Evolutionary conservation across 2,888 invertebrate species (phyloP), one percentile per base, ranked within the genome.

Genomic region (Drosophila testacea): DNA sequence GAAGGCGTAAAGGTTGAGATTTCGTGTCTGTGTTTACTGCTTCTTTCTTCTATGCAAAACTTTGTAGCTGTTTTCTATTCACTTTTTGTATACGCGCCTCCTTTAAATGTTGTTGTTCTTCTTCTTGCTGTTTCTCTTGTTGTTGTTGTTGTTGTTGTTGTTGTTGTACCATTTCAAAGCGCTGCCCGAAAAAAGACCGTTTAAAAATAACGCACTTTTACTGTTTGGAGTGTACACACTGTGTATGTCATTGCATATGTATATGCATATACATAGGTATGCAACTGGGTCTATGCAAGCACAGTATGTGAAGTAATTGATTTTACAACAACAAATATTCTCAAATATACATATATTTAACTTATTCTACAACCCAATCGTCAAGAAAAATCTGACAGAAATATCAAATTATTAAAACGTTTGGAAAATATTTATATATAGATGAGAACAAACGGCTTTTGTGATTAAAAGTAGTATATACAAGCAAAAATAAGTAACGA

Each of bases 131-230:
- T 13, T 28, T 9, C 30, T 30, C 32, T 39, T 46, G n/a, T 32
- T 32, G 32, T 4, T 32, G 6, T 11, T 22, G 10, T 41, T 41
- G 39, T 60, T 32, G 27, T 42, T 47, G 30, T 47, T 46, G 13
- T 38, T 52, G 34, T 28, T 38, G 13, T 69, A 57, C 54, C 70
- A 60, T 63, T 79, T 60, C 59, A 63, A 63, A 74, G 22, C 16
- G 9, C 51, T 61, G 48, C 30, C 22, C 54, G 41, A 16, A 60
- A 51, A 42, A 55, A 60, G 56, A 56, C 54, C 59, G 70, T 81
- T 79, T 77, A 78, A 79, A 79, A 78, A 78, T 81, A 79, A 79
- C 78, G 79, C 67, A 78, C 67, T 80, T 81, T 48, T 50, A 62
- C 47, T 39, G 16, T 38, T 27, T 68, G 38, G 55, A 68, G 47